A percentile compares a stretch with the other conserved stretches of the same genome.
Conservation (phyloP, 1,140 invertebrate genomes). For the Bombus pyrosoma region DNA sequence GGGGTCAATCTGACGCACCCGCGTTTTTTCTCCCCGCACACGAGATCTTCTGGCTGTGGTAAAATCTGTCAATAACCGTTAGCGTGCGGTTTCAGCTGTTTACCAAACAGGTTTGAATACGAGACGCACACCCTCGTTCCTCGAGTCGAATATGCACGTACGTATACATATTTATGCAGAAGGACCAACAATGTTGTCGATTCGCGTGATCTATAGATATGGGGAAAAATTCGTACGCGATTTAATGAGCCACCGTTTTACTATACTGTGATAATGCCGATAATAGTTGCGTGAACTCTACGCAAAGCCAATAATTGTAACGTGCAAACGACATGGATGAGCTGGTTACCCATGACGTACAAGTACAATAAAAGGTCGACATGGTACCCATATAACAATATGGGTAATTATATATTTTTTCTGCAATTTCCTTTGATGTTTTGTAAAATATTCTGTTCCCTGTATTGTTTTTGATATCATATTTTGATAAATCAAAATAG, state of each 20-base stretch:
- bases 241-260: constrained; percentile 31
- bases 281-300: neutral
- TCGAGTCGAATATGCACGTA: neutral
- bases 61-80: constrained; percentile 59
- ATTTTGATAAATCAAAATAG: too few species aligned
- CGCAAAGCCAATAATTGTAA: neutral
- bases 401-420: neutral
- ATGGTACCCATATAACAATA: neutral
- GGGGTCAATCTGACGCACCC: neutral
- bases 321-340: neutral
- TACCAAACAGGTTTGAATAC: constrained; percentile 56
- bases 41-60: constrained; percentile 39
- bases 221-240: constrained; percentile 23
- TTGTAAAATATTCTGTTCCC: too few species aligned
- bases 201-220: constrained; percentile 26
- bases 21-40: neutral
- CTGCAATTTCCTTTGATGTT: too few species aligned
- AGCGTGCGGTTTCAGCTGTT: constrained; percentile 52
- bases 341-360: neutral
- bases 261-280: neutral
- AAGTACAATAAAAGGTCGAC: neutral
- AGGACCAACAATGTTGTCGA: neutral
- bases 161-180: constrained; percentile 13
- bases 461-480: too few species aligned
- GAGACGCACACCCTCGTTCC: constrained; percentile 43